Percentiles rank a stretch among this genome's conserved stretches.
Evolutionary conservation across 2,113 vertebrate genomes (phyloP).

Genomic region (Sinocyclocheilus rhinocerous): DNA sequence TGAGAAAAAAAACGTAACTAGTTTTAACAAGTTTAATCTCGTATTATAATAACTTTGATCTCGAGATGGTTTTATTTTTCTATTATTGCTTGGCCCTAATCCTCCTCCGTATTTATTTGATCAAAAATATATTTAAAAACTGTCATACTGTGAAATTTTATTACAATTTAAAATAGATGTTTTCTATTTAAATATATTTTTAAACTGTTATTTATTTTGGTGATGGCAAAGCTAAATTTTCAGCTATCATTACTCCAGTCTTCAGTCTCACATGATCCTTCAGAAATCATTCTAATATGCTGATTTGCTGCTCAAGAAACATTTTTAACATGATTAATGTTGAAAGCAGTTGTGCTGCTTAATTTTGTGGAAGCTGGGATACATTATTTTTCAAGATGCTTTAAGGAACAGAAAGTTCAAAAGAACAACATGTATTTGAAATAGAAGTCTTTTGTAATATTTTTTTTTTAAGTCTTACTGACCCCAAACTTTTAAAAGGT

Average conservation of each 20-base stretch:
- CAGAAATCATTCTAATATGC: background rate
- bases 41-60: too few relatives aligned
- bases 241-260: background rate
- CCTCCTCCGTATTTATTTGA: background rate
- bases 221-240: background rate
- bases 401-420: too few relatives aligned
- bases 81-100: too few relatives aligned
- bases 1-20: too few relatives aligned
- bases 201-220: background rate
- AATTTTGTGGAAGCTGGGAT: background rate
- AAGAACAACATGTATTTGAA: background rate
- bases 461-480: too few relatives aligned
- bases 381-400: too few relatives aligned
- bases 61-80: too few relatives aligned
- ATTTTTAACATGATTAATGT: background rate
- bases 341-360: background rate
- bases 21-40: too few relatives aligned
- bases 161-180: background rate
- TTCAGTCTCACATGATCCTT: background rate
- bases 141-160: background rate
- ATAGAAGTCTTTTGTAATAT: background rate
- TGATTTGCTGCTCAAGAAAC: background rate
- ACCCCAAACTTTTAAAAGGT: background rate
- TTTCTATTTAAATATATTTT: background rate
- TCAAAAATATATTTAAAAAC: background rate